Percentiles rank a stretch among this genome's conserved stretches.
phyloP scores from a whole-genome alignment of 2,797 vertebrate genomes.

The Crotalus adamanteus region DNA sequence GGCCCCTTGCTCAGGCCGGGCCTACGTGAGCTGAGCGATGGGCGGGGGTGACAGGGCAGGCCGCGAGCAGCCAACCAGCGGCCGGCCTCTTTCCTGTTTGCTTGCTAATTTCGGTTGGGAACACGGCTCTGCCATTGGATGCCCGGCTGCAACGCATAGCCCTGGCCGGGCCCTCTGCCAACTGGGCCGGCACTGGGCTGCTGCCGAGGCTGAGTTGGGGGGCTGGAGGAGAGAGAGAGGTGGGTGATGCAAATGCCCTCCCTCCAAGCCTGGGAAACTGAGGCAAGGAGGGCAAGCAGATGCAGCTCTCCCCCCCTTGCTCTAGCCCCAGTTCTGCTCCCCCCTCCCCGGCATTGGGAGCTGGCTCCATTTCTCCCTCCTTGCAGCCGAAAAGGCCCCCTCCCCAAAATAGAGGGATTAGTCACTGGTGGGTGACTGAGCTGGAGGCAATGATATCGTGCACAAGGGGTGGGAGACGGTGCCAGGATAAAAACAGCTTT shows the following conservation, averaged over 20 bases:
- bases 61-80: constrained; percentile 3
- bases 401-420: not conserved
- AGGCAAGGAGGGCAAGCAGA: not conserved
- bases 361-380: no score
- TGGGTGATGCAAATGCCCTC: not conserved
- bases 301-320: not conserved
- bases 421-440: not conserved
- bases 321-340: not conserved
- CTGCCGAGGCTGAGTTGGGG: not conserved
- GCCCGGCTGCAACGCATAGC: not conserved
- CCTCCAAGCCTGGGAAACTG: not conserved
- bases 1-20: constrained; percentile 24
- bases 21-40: constrained; percentile 30
- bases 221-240: not conserved
- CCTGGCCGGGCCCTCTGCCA: not conserved
- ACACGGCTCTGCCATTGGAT: constrained; percentile 18
- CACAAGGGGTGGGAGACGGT: not conserved
- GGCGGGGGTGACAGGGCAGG: constrained; percentile 11
- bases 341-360: not conserved
- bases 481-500: not conserved
- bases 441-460: not conserved
- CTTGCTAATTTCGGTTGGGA: constrained; percentile 34
- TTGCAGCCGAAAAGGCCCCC: not conserved
- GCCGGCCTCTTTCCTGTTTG: constrained; percentile 24
- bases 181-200: not conserved